These are phyloP conservation scores for Julus scanicus DNA, from an alignment of 2,888 invertebrate genomes.

Conservation along the genomic window DNA sequence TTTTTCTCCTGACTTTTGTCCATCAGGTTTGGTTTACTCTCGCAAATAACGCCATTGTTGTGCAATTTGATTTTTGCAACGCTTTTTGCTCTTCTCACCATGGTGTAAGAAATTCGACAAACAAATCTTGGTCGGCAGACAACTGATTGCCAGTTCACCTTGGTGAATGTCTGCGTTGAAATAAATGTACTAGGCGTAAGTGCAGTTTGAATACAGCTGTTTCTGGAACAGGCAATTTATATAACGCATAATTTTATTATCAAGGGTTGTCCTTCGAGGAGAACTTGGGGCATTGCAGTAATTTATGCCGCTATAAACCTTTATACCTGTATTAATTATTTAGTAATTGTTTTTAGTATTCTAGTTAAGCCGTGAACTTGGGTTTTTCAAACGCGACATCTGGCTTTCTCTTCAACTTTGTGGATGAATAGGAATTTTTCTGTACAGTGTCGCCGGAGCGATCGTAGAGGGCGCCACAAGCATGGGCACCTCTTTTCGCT, in stretches of 20 bases:
- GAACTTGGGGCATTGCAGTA: conserved; percentile 15
- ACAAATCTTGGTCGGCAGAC: not conserved
- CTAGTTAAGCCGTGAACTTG: not conserved
- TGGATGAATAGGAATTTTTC: not conserved
- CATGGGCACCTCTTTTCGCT: not conserved
- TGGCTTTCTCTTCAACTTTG: not conserved
- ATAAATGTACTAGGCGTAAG: not conserved
- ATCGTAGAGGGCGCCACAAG: not conserved
- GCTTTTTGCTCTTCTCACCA: not conserved
- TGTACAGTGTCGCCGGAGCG: not conserved
- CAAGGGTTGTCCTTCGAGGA: conserved; percentile 17
- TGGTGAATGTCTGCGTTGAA: conserved; percentile 1
- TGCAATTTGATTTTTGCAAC: too few species aligned
- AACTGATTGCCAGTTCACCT: conserved; percentile 29
- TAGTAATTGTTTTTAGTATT: not conserved
- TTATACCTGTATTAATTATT: conserved; percentile 12
- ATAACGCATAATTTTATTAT: conserved; percentile 37
- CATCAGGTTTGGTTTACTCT: too few species aligned
- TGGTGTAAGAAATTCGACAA: not conserved
- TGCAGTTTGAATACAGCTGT: conserved; percentile 1
- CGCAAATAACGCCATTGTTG: too few species aligned
- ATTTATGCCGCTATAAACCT: conserved; percentile 24
- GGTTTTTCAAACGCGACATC: not conserved
- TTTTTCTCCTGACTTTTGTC: too few species aligned
- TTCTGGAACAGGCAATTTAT: not conserved